Evolutionary conservation across 2,797 vertebrate species (phyloP), one percentile per base, ranked within the genome.

Genomic region (Uromys caudimaculatus): DNA sequence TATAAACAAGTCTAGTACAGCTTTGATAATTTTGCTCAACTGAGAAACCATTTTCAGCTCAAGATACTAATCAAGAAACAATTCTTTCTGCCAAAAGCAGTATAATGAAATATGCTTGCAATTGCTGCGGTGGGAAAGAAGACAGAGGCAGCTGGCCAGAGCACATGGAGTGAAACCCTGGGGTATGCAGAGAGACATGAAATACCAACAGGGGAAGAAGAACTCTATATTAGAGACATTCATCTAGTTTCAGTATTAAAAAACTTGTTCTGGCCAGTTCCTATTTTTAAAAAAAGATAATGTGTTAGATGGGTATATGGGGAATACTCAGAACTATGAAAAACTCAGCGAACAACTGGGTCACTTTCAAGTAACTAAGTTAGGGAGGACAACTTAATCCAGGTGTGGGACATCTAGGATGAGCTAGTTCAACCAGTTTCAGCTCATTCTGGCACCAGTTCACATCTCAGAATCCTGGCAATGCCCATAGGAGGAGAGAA

Each of bases 11-110:
- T 82, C 60, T 92, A 91, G 77, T 27, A 89, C 5, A 89, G 81
- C 73, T 97, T 92, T 94, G 92, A 78, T 95, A 83, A 86, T 95
- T 97, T 93, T 90, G 38, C 83, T 96, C 78, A 92, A 91, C 92
- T 78, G 90, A 95, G 90, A 96, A 97, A 89, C 75, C 11, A 5
- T 95, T 97, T 97, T 94, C 90, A 88, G 58, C 90, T 94, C 85
- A 95, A 96, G 93, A 96, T 91, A 35, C 50, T 96, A 92, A 97
- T 96, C 95, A 97, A 96, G 93, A 96, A 86, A 93, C 21, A 50
- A 96, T 87, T 89, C 85, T 93, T 96, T 88, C 71, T 93, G 85
- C 92, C 95, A 97, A 96, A 92, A 64, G 77, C 92, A 89, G 13
- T 44, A 91, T 67, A 93, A 93, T 64, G 32, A 97, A 97, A 94